Evolutionary conservation across 1,140 invertebrate genomes (phyloP).

Genomic region (Eumaeus atala): DNA sequence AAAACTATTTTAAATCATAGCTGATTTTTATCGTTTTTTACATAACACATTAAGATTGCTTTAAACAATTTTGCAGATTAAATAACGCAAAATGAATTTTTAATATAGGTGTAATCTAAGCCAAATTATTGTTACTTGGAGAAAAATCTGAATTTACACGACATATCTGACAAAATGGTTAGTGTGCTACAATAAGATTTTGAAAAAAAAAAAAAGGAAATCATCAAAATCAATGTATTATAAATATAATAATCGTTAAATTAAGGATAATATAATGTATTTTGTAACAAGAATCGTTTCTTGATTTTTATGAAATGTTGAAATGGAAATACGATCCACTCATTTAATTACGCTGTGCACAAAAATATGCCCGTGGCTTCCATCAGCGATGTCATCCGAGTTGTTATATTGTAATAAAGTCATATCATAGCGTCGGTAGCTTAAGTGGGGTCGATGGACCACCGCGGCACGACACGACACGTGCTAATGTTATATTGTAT

Average conservation of each 20-base stretch:
- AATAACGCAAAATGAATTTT: constrained; percentile 38
- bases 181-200: constrained; percentile 72
- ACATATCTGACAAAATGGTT: constrained; percentile 74
- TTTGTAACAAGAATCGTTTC: constrained; percentile 69
- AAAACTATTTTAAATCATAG: constrained; percentile 9
- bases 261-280: constrained; percentile 68
- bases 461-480: constrained; percentile 8
- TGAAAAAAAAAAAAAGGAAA: constrained; percentile 52
- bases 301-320: constrained; percentile 64
- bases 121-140: constrained; percentile 69
- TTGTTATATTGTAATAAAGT: constrained; percentile 59
- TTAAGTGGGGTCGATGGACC: constrained; percentile 12
- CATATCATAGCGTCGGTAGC: constrained; percentile 41
- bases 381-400: constrained; percentile 21
- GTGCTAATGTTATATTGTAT: constrained; percentile 2
- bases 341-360: constrained; percentile 67
- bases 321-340: constrained; percentile 42
- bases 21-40: constrained; percentile 19
- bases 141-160: constrained; percentile 72
- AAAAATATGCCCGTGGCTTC: constrained; percentile 35
- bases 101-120: constrained; percentile 52
- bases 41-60: constrained; percentile 11
- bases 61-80: constrained; percentile 31
- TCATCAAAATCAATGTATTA: constrained; percentile 70
- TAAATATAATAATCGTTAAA: constrained; percentile 68